Evolutionary conservation across 2,113 vertebrate genomes (phyloP).

Genomic region (Calypte anna): DNA sequence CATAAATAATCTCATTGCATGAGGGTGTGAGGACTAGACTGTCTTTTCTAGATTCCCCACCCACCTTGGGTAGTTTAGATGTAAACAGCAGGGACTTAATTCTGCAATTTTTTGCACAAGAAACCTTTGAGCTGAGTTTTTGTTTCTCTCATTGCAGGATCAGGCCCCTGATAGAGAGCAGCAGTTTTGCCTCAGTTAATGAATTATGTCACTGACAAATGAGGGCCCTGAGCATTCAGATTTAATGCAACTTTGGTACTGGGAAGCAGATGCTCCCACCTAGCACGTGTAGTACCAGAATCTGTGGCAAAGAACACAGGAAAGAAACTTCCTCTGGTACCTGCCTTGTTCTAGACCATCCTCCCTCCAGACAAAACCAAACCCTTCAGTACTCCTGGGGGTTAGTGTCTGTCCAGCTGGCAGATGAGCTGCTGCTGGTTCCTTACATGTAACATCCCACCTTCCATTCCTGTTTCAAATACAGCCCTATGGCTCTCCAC

Average conservation of each 20-base stretch:
- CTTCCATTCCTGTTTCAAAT: not conserved
- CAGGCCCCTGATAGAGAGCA: not conserved
- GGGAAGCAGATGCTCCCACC: not conserved
- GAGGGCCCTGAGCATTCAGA: slow-evolving; percentile 45
- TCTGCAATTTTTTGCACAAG: slow-evolving; percentile 1
- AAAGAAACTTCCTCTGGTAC: not conserved
- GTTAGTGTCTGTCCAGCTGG: not conserved
- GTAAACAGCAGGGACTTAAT: slow-evolving; percentile 20
- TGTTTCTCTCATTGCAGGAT: not conserved
- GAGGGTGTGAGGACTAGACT: slow-evolving; percentile 9
- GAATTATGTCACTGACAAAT: not conserved
- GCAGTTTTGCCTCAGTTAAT: not conserved
- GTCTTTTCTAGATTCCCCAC: not conserved
- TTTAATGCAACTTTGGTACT: slow-evolving; percentile 40
- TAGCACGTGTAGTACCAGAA: not conserved
- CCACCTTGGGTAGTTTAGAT: not conserved
- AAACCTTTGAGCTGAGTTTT: not conserved
- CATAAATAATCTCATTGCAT: slow-evolving; percentile 71
- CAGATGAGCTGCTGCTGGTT: not conserved
- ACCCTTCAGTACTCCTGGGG: not conserved
- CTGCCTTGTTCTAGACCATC: not conserved
- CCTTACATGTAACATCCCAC: not conserved
- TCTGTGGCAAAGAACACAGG: not conserved
- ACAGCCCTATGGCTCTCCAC: not conserved
- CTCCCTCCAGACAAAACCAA: not conserved